Percentiles rank a stretch among this genome's conserved stretches.
Evolutionary conservation across 2,888 invertebrate species (phyloP).

Genomic region (Parascotia fuliginaria): DNA sequence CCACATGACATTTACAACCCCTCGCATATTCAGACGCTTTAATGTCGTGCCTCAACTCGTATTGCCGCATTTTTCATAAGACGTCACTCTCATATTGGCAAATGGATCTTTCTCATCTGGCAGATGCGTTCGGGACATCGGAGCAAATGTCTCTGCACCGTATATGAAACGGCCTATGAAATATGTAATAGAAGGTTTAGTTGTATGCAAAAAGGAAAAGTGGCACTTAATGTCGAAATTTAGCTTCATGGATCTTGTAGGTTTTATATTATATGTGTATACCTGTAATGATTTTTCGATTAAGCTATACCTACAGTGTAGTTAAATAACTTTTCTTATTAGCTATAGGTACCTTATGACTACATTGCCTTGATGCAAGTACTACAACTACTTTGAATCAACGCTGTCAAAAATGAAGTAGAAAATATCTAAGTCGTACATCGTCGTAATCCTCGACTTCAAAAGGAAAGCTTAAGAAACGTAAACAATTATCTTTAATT

Average conservation of each 20-base stretch:
- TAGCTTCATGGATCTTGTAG: too few relatives aligned
- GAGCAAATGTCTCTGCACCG: conserved; percentile 15
- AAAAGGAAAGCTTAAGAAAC: conserved; percentile 8
- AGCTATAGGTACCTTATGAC: too few relatives aligned
- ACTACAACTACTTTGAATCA: too few relatives aligned
- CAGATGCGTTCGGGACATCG: conserved; percentile 37
- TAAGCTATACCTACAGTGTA: too few relatives aligned
- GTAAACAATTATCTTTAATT: conserved; percentile 7
- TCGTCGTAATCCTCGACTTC: conserved; percentile 9
- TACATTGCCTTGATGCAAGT: too few relatives aligned
- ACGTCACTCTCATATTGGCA: conserved; percentile 60
- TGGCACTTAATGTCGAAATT: too few relatives aligned
- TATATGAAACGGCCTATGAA: not conserved
- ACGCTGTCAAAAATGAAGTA: conserved; percentile 1
- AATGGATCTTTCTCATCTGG: conserved; percentile 47
- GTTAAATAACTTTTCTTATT: too few relatives aligned
- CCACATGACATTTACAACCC: conserved; percentile 67
- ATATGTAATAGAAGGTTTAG: not conserved
- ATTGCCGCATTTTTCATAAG: conserved; percentile 75
- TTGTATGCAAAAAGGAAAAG: too few relatives aligned
- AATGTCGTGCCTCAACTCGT: conserved; percentile 62
- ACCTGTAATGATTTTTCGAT: too few relatives aligned
- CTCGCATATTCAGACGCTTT: conserved; percentile 77
- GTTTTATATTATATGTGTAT: too few relatives aligned
- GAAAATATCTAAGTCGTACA: too few relatives aligned